Percentiles rank a stretch among this genome's conserved stretches.
These are phyloP conservation scores for Bagarius yarrelli DNA, from an alignment of 2,113 vertebrate species.

Conservation along the genomic window DNA sequence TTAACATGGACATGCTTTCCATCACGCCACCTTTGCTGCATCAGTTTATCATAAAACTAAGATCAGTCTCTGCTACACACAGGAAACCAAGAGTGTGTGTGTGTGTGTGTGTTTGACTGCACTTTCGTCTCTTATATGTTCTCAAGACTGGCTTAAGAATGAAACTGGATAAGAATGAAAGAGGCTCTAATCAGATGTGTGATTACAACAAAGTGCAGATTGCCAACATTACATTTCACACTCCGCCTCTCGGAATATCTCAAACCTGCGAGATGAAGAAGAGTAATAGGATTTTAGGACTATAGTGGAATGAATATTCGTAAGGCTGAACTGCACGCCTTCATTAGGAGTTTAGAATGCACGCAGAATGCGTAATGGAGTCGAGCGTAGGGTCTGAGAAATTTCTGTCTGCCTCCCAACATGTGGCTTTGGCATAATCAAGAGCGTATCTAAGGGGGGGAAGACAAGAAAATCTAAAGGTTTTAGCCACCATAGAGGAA, in stretches of 20 bases:
- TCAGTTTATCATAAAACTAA: neutral
- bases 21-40: neutral
- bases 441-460: slow-evolving; percentile 35
- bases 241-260: slow-evolving; percentile 4
- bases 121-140: slow-evolving; percentile 14
- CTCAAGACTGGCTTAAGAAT: slow-evolving; percentile 26
- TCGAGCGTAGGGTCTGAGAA: neutral
- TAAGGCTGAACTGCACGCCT: slow-evolving; percentile 40
- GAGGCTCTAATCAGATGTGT: slow-evolving; percentile 39
- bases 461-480: slow-evolving; percentile 17
- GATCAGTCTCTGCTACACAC: neutral
- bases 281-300: slow-evolving; percentile 45
- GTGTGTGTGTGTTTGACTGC: neutral
- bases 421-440: slow-evolving; percentile 33
- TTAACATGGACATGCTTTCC: neutral
- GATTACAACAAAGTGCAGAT: slow-evolving; percentile 41
- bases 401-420: neutral
- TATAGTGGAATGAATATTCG: slow-evolving; percentile 26
- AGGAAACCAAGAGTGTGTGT: neutral
- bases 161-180: slow-evolving; percentile 26
- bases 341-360: slow-evolving; percentile 36
- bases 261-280: slow-evolving; percentile 25
- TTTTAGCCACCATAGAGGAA: slow-evolving; percentile 21
- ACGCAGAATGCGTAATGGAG: slow-evolving; percentile 26
- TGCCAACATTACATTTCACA: slow-evolving; percentile 31